phyloP scores from a whole-genome alignment of 2,888 invertebrate genomes.

The Polymixis flavicincta region DNA sequence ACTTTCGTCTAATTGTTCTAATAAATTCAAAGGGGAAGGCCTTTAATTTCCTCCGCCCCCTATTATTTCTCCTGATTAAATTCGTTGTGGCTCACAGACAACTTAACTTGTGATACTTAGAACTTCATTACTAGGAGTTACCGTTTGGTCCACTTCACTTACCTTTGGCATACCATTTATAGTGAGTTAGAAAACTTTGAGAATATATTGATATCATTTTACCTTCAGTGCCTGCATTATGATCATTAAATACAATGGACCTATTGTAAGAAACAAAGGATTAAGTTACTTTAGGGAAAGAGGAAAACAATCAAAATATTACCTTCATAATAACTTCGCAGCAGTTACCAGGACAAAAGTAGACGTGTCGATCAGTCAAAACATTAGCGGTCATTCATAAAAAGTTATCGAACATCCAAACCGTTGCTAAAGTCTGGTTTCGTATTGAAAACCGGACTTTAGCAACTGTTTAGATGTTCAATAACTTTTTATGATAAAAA shows the following conservation, averaged over 20 bases:
- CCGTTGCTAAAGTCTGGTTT: too few species aligned
- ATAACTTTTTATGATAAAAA: too few species aligned
- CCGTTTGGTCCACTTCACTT: conserved; percentile 30
- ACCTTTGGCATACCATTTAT: conserved; percentile 28
- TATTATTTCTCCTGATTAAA: conserved; percentile 66
- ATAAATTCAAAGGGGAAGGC: conserved; percentile 62
- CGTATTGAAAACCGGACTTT: too few species aligned
- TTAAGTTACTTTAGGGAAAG: not conserved
- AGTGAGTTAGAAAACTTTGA: conserved; percentile 17
- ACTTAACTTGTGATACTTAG: conserved; percentile 65
- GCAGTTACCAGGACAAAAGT: not conserved
- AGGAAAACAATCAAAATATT: conserved; percentile 2
- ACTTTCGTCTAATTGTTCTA: conserved; percentile 64
- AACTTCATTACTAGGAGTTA: conserved; percentile 64
- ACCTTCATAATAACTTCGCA: not conserved
- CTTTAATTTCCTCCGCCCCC: conserved; percentile 58
- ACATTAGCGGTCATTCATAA: too few species aligned
- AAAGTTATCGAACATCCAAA: too few species aligned
- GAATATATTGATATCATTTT: conserved; percentile 20
- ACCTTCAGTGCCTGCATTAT: not conserved
- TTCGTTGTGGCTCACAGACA: conserved; percentile 61
- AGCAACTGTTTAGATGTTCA: too few species aligned
- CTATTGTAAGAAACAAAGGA: not conserved
- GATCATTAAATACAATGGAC: not conserved
- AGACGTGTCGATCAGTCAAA: not conserved